These are phyloP conservation scores for Glareola pratincola DNA, from an alignment of 2,113 vertebrate species.

Conservation along the genomic window DNA sequence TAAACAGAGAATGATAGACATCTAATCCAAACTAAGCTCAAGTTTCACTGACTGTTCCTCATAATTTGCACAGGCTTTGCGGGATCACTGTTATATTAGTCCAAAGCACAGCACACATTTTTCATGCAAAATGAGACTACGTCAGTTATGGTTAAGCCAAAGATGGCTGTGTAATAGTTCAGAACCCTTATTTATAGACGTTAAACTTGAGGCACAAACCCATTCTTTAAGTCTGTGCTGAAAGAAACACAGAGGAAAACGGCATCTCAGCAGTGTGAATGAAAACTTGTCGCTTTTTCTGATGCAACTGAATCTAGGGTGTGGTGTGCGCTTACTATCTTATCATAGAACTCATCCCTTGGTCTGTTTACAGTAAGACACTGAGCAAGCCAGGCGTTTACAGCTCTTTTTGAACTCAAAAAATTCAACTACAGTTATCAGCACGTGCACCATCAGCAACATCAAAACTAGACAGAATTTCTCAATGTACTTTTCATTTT, in stretches of 20 bases:
- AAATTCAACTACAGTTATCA: neutral
- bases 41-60: neutral
- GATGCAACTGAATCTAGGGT: neutral
- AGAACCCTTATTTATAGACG: neutral
- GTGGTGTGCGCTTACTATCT: neutral
- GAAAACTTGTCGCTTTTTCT: neutral
- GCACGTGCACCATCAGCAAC: neutral
- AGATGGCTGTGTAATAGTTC: neutral
- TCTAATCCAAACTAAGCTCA: neutral
- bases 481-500: neutral
- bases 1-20: neutral
- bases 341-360: neutral
- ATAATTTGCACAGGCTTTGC: neutral
- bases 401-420: neutral
- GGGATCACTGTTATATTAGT: neutral
- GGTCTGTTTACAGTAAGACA: neutral
- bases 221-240: neutral
- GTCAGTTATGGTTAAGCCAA: neutral
- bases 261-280: neutral
- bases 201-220: neutral
- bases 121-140: neutral
- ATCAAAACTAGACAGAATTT: neutral
- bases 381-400: neutral
- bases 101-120: neutral
- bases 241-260: neutral